A percentile compares a stretch with the other conserved stretches of the same genome.
Conservation (phyloP, 2,797 vertebrate genomes). For the Knipowitschia caucasica region DNA sequence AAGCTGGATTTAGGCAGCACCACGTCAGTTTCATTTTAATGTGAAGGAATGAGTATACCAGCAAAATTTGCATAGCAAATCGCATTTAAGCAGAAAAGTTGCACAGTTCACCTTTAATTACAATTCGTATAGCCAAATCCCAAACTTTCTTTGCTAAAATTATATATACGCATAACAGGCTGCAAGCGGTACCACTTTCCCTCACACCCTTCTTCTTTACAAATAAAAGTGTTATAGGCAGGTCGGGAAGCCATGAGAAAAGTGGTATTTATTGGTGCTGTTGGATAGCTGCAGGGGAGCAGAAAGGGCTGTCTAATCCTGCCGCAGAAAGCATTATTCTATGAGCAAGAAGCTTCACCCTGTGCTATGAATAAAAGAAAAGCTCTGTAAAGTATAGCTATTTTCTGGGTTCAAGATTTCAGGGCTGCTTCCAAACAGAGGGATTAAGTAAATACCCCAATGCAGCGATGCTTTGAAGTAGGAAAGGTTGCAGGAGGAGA, state of each 20-base stretch:
- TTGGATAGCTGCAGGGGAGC: constrained; percentile 34
- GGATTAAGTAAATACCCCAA: constrained; percentile 22
- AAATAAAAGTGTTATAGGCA: neutral
- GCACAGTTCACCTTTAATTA: neutral
- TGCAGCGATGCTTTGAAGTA: constrained; percentile 27
- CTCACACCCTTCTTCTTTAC: neutral
- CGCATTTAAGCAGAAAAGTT: neutral
- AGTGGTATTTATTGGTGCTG: constrained; percentile 25
- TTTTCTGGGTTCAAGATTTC: constrained; percentile 25
- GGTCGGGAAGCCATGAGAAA: constrained; percentile 1
- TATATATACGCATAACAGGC: neutral
- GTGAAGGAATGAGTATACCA: no score
- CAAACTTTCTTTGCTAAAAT: neutral
- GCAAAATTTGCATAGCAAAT: no score
- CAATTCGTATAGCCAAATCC: neutral
- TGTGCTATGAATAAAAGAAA: constrained; percentile 47
- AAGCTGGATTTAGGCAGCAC: no score
- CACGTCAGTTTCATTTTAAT: no score
- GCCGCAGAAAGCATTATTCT: constrained; percentile 16
- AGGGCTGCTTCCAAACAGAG: constrained; percentile 17
- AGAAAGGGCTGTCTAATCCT: constrained; percentile 26
- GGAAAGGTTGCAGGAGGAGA: neutral
- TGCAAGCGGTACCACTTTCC: neutral
- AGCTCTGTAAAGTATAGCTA: constrained; percentile 23
- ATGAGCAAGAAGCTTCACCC: constrained; percentile 11